These are phyloP conservation scores for Caranx ignobilis DNA, from an alignment of 2,113 vertebrate species.

Conservation along the genomic window DNA sequence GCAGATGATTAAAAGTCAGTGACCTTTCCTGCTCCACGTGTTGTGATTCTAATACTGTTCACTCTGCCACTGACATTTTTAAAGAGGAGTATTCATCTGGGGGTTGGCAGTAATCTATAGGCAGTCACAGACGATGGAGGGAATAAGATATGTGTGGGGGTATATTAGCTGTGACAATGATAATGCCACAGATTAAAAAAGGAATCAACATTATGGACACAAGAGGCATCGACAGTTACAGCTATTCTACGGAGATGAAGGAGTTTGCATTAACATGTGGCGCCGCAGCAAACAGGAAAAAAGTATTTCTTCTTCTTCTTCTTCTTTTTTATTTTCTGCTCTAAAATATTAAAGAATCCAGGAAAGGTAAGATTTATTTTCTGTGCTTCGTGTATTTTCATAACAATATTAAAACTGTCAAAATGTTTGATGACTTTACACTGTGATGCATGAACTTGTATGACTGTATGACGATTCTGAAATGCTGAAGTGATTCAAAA, in stretches of 20 bases:
- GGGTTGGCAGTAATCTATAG: neutral
- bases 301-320: too few species aligned
- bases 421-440: too few species aligned
- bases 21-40: slow-evolving; percentile 33
- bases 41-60: slow-evolving; percentile 2
- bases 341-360: too few species aligned
- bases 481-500: too few species aligned
- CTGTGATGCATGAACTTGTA: too few species aligned
- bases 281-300: too few species aligned
- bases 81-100: neutral
- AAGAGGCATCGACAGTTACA: neutral
- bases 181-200: slow-evolving; percentile 2
- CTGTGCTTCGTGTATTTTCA: too few species aligned
- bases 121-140: neutral
- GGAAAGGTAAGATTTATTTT: too few species aligned
- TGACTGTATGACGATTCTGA: too few species aligned
- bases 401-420: too few species aligned
- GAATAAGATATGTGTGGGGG: neutral
- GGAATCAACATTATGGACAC: neutral
- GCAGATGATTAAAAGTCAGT: slow-evolving; percentile 35
- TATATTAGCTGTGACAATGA: neutral
- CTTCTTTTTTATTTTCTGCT: too few species aligned
- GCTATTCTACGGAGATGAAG: neutral
- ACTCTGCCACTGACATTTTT: slow-evolving; percentile 23
- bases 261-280: neutral